Base-by-base conservation (phyloP, 2,113 vertebrate species). In the Tragelaphus scriptus region DNA sequence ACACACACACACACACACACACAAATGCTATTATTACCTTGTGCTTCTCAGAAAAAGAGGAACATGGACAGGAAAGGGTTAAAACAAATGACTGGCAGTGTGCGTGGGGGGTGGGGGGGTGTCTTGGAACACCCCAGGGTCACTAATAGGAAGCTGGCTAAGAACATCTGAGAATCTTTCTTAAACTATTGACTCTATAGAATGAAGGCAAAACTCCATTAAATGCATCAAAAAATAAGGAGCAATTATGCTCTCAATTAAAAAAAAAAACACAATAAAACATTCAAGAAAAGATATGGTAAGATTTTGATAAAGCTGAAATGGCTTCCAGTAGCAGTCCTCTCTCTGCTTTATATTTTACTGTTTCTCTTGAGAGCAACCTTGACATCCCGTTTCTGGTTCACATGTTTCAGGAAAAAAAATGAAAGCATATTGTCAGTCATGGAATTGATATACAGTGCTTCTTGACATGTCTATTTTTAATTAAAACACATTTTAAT, bases 401-500 rank as follows among this genome's bases (percentile, higher is more conserved):
- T 96, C 93, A 88, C 44, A 96, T 90, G 94, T 96, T 95, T 95
- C 88, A 95, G 90, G 68, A 92, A 95, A 1, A 75, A 77, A 97
- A 95, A 88, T 7, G 93, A 58, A 95, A 96, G 97, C 97, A 59
- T 77, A 85, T 96, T 96, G 92, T 97, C 97, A 85, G 91, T 91
- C 91, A 98, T 98, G 95, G 98, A 98, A 98, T 96, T 98, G 98
- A 98, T 17, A 90, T 95, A 88, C 93, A 89, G 88, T 87, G 77
- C 97, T 98, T 97, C 98, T 97, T 97, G 95, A 97, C 97, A 98
- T 56, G 93, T 89, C 98, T 98, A 96, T 71, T 97, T 98, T 98
- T 98, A 99, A 99, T 99, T 98, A 98, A 98, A 98, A 93, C 96
- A 59, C 89, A 97, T 97, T 98, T 98, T 98, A 98, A 98, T 99